Conservation (phyloP, 2,113 vertebrate genomes). For the Scartelaos histophorus region DNA sequence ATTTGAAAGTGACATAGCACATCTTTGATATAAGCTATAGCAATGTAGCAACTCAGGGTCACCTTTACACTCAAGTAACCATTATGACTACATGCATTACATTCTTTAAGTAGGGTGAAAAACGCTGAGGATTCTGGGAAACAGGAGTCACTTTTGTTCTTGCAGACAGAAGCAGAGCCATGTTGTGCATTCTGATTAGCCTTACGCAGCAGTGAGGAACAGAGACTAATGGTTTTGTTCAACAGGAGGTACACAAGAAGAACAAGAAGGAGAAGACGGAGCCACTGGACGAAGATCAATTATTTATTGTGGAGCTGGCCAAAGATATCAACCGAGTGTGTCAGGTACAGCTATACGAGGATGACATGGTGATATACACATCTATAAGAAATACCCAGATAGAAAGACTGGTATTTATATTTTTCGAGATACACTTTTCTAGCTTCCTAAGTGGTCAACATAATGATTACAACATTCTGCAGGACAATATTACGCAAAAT, state of each 20-base stretch:
- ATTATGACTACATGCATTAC: slow-evolving; percentile 13
- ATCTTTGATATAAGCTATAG: too few species aligned
- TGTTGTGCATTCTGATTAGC: slow-evolving; percentile 56
- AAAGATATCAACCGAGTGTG: slow-evolving; percentile 75
- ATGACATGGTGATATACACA: too few species aligned
- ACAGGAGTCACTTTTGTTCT: slow-evolving; percentile 14
- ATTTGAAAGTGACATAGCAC: too few species aligned
- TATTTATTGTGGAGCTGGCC: slow-evolving; percentile 75
- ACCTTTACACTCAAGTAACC: slow-evolving; percentile 10
- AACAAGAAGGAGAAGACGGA: slow-evolving; percentile 66
- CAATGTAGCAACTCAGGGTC: background rate
- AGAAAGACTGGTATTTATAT: too few species aligned
- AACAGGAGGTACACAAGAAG: slow-evolving; percentile 72
- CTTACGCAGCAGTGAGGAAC: slow-evolving; percentile 21
- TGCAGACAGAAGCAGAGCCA: slow-evolving; percentile 41
- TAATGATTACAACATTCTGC: too few species aligned
- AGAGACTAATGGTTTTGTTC: slow-evolving; percentile 16
- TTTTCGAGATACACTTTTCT: too few species aligned
- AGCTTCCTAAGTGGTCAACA: too few species aligned
- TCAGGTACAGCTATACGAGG: slow-evolving; percentile 38
- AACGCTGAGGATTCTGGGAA: slow-evolving; percentile 7
- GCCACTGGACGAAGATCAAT: slow-evolving; percentile 75
- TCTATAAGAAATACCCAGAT: too few species aligned
- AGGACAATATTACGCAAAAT: too few species aligned
- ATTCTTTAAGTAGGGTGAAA: slow-evolving; percentile 2